phyloP scores from a whole-genome alignment of 2,797 vertebrate species.

The Clamator glandarius region DNA sequence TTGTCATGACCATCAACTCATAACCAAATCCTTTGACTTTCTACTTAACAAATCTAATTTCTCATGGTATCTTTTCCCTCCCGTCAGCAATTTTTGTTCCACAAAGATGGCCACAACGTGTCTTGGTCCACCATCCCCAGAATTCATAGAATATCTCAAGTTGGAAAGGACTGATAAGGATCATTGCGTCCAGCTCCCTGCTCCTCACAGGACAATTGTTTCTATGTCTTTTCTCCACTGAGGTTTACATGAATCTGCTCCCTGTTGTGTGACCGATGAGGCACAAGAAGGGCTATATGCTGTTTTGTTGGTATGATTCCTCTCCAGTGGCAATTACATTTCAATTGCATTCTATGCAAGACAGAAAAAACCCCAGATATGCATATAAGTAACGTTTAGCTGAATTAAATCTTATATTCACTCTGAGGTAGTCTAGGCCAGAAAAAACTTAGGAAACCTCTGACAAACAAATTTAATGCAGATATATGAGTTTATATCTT shows the following conservation, averaged over 20 bases:
- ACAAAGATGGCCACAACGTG: not conserved
- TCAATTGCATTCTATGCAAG: not conserved
- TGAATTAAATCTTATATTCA: not conserved
- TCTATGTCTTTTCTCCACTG: rapidly evolving
- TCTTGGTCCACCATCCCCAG: not conserved
- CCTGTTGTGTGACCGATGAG: not conserved
- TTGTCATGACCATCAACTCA: not conserved
- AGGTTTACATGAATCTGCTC: not conserved
- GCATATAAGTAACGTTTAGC: not conserved
- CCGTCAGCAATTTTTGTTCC: not conserved
- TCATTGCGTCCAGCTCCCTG: not conserved
- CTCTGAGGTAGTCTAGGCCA: not conserved
- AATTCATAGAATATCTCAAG: not conserved
- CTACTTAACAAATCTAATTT: not conserved
- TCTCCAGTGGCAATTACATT: not conserved
- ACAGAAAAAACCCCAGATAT: not conserved
- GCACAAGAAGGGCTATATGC: not conserved
- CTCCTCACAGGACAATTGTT: not conserved
- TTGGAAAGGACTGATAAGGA: not conserved
- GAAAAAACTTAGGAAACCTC: not conserved
- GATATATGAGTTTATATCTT: not conserved
- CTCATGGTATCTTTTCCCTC: not conserved
- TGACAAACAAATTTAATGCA: not conserved
- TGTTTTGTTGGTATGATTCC: not conserved
- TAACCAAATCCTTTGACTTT: not conserved